Evolutionary conservation across 2,888 invertebrate genomes (phyloP), one percentile per base, ranked within the genome.

Genomic region (Carabus problematicus): DNA sequence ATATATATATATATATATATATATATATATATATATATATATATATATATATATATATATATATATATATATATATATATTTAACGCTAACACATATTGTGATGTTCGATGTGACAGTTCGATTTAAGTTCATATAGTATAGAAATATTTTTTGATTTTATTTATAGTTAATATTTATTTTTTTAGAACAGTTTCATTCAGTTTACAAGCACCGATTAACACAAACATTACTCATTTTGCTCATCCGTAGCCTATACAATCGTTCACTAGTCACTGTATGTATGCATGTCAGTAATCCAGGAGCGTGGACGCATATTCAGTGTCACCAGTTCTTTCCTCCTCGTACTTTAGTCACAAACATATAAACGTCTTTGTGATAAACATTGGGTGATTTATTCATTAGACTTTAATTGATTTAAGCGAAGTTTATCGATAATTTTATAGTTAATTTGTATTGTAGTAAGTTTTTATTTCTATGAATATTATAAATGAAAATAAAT

Each of bases 61-160:
- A n/a, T 16, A 54, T 16, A 56, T 29, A 39, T 56, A 29, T 11
- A n/a, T 16, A 54, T 16, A 56, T 29, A 39, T 56, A 29, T 12
- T 29, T 56, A 56, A 12, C 29, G 11, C 54, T 56, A 59, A 42
- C 40, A 12, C 12, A 9, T 43, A 56, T 60, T 67, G 67, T 67
- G 67, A 67, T 67, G 67, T 67, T 67, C 54, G 52, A 67, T 67
- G 67, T 67, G 59, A 67, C 67, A 67, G 58, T 16, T 67, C 60
- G 55, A 47, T 63, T 40, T 56, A 56, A 39, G 8, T 56, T 43
- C 29, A 29, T 29, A 14, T 64, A 64, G 67, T 66, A 19, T 56
- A 8, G 16, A 42, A 52, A 60, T 60, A 60, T 60, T 67, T 60
- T 52, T 59, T 52, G 41, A 52, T 59, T 59, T 52, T 52, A 52